Base-by-base conservation (phyloP, 2,797 vertebrate genomes). In the Taeniopygia guttata region DNA sequence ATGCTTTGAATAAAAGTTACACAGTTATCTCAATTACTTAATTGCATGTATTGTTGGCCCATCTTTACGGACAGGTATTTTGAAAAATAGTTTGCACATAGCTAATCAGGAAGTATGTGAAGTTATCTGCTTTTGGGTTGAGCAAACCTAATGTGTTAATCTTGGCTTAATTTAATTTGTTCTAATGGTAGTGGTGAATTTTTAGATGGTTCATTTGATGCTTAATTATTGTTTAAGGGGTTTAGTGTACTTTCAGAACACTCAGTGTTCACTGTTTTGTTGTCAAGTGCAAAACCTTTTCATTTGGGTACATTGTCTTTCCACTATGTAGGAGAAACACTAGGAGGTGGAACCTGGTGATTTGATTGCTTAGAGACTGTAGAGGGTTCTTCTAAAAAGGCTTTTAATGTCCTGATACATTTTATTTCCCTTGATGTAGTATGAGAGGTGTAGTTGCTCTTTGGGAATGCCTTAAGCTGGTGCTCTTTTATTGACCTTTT, bases 91-190 rank as follows among this genome's bases (percentile, higher is more conserved):
- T 90, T 97, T 92, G 67, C 66, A 30, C 23, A 17, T 81, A 93
- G 85, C 55, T 90, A 67, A 95, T 93, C 55, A 95, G 78, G 72
- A 94, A 48, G 85, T 67, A 27, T 82, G 91, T 96, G 95, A 96
- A 96, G 96, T 95, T 93, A 95, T 87, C 81, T 97, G 89, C 91
- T 94, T 97, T 97, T 96, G 93, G 73, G 85, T 93, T 94, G 90
- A 96, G 46, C 75, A 94, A 90, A 94, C 73, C 87, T 97, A 95
- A 74, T 97, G 92, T 94, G 93, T 94, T 96, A 96, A 96, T 97
- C 96, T 95, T 96, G 75, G 89, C 84, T 96, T 97, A 96, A 97
- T 97, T 97, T 96, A 97, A 97, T 97, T 98, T 96, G 90, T 93
- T 96, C 80, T 95, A 90, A 93, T 97, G 86, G 82, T 92, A 94